These are phyloP conservation scores for Hemistola chrysoprasaria DNA, from an alignment of 2,888 invertebrate species.

Conservation along the genomic window DNA sequence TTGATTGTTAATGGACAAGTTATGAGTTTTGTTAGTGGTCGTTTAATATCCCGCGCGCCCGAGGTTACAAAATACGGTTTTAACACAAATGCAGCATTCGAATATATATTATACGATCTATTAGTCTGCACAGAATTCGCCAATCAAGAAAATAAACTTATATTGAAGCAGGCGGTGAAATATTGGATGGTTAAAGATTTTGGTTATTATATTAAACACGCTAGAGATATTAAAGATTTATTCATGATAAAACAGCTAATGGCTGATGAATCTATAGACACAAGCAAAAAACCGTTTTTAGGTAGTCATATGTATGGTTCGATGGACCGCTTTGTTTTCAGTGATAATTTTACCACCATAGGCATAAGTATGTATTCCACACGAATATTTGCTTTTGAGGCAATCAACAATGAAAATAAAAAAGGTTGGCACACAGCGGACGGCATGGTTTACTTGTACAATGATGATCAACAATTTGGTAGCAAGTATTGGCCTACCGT, in stretches of 20 bases:
- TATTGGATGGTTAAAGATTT: conserved; percentile 1
- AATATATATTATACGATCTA: neutral
- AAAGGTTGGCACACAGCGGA: conserved; percentile 1
- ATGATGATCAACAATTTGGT: neutral
- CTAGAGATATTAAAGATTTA: neutral
- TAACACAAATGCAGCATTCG: too few species aligned
- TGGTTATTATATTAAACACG: neutral
- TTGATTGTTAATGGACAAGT: neutral
- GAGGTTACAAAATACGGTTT: too few species aligned
- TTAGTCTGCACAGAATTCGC: neutral
- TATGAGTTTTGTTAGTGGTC: neutral
- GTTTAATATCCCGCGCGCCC: neutral
- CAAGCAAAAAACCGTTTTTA: neutral
- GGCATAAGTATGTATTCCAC: neutral
- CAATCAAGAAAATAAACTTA: neutral
- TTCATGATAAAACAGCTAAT: neutral
- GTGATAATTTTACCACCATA: neutral
- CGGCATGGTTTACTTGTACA: conserved; percentile 1
- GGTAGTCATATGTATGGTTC: conserved; percentile 1
- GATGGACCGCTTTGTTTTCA: conserved; percentile 1
- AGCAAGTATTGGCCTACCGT: neutral
- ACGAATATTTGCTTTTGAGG: conserved; percentile 1
- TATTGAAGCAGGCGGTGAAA: neutral
- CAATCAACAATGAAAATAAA: conserved; percentile 1
- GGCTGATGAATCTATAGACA: neutral